A percentile compares a stretch with the other conserved stretches of the same genome.
Conservation (phyloP, 2,888 invertebrate genomes). For the Habroteleia sp. region DNA sequence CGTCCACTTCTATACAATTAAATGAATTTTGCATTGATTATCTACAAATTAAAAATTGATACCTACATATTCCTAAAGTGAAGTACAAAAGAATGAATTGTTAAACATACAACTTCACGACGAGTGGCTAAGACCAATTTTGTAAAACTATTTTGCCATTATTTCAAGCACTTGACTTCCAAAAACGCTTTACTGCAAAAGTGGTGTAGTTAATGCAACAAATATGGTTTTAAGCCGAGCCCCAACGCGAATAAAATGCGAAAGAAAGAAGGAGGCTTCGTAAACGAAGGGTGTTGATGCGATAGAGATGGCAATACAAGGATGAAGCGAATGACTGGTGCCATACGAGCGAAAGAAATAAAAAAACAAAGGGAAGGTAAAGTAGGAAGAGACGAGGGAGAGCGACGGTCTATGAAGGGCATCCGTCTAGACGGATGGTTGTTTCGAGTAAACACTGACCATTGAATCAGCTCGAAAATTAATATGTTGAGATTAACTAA, state of each 20-base stretch:
- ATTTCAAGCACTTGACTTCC: constrained; percentile 52
- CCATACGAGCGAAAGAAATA: constrained; percentile 35
- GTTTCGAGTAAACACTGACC: constrained; percentile 71
- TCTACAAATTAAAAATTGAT: constrained; percentile 26
- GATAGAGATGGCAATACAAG: constrained; percentile 46
- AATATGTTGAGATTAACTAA: too few relatives aligned
- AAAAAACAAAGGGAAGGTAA: constrained; percentile 56
- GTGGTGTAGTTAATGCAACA: constrained; percentile 37
- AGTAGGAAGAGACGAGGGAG: constrained; percentile 58
- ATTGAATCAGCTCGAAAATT: constrained; percentile 63
- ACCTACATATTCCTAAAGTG: too few relatives aligned
- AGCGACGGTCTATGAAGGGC: constrained; percentile 68
- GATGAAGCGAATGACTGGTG: constrained; percentile 15
- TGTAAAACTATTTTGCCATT: too few relatives aligned
- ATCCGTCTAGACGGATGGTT: constrained; percentile 76
- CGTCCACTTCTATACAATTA: too few relatives aligned
- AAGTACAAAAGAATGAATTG: constrained; percentile 17
- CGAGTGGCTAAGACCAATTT: too few relatives aligned
- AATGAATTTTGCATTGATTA: too few relatives aligned
- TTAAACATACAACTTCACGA: too few relatives aligned
- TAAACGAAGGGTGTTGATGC: constrained; percentile 46
- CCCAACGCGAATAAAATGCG: constrained; percentile 37
- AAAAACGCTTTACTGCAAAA: constrained; percentile 32
- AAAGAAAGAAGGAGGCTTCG: constrained; percentile 48
- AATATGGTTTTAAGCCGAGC: constrained; percentile 39